These are phyloP conservation scores for Dynastes grantii DNA, from an alignment of 2,888 invertebrate genomes.

Conservation along the genomic window DNA sequence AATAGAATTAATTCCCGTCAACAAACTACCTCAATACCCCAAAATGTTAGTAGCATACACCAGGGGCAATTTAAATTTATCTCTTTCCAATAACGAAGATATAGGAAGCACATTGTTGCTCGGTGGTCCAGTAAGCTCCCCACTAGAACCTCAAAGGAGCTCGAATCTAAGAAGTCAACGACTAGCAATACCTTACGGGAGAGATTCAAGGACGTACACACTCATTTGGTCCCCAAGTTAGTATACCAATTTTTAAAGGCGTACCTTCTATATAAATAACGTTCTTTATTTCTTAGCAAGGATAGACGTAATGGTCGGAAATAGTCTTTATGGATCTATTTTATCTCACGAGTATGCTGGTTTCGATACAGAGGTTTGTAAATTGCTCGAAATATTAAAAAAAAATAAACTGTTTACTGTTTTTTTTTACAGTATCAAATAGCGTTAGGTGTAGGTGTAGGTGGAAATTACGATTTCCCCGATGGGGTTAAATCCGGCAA, in stretches of 20 bases:
- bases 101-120: slow-evolving; percentile 71
- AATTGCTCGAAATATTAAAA: not conserved
- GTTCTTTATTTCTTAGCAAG: slow-evolving; percentile 17
- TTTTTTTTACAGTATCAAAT: slow-evolving; percentile 44
- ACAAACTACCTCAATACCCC: slow-evolving; percentile 32
- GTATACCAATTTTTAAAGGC: not conserved
- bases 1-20: slow-evolving; percentile 49
- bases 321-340: slow-evolving; percentile 29
- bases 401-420: not conserved
- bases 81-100: slow-evolving; percentile 65
- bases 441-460: slow-evolving; percentile 80
- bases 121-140: slow-evolving; percentile 71
- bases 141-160: slow-evolving; percentile 67
- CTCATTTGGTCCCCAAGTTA: slow-evolving; percentile 79
- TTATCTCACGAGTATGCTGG: slow-evolving; percentile 19
- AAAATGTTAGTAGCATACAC: slow-evolving; percentile 66
- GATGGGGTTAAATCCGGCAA: slow-evolving; percentile 71
- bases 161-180: slow-evolving; percentile 62
- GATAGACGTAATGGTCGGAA: slow-evolving; percentile 21
- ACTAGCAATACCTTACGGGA: slow-evolving; percentile 53
- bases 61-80: slow-evolving; percentile 66
- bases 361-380: slow-evolving; percentile 26
- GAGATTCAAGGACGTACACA: slow-evolving; percentile 77
- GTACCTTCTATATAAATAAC: not conserved
- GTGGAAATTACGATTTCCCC: slow-evolving; percentile 79